Evolutionary conservation across 2,797 vertebrate genomes (phyloP), one percentile per base, ranked within the genome.

Genomic region (Cyclura pinguis): DNA sequence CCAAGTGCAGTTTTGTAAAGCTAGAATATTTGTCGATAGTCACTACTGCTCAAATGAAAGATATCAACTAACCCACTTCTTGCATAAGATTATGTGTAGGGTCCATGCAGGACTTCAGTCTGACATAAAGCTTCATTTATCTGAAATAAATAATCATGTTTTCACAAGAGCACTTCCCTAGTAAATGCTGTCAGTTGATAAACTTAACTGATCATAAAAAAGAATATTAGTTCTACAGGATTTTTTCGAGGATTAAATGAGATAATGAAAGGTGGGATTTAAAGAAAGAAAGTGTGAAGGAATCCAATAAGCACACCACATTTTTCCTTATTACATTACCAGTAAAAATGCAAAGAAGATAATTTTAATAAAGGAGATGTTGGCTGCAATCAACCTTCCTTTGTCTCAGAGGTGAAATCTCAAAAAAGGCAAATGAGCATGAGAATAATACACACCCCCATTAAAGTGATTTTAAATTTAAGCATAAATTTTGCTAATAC

Each of bases 401-500:
- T 94, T 93, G 95, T 96, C 92, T 95, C 92, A 92, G 93, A 96
- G 89, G 92, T 96, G 89, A 96, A 96, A 95, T 96, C 95, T 95
- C 92, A 94, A 97, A 91, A 47, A 90, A 95, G 91, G 90, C 93
- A 96, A 96, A 96, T 93, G 87, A 95, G 91, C n/a, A 0, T 95
- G 93, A 93, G 90, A 95, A 92, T 96, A 96, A 93, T 96, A 94
- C 94, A 87, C 73, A 38, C 77, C 64, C 81, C 87, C 86, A 95
- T 95, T 96, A 95, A 96, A 97, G 93, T 94, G 93, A 95, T 97
- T 97, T 97, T 95, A 94, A 97, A 97, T 96, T 95, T 95, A 95
- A 97, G 95, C 91, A 92, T 95, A 95, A 97, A 95, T 97, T 97
- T 97, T 96, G 93, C 95, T 96, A 97, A 96, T 96, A 95, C 84